Base-by-base conservation (phyloP, 2,888 invertebrate genomes). In the Hesperia comma region DNA sequence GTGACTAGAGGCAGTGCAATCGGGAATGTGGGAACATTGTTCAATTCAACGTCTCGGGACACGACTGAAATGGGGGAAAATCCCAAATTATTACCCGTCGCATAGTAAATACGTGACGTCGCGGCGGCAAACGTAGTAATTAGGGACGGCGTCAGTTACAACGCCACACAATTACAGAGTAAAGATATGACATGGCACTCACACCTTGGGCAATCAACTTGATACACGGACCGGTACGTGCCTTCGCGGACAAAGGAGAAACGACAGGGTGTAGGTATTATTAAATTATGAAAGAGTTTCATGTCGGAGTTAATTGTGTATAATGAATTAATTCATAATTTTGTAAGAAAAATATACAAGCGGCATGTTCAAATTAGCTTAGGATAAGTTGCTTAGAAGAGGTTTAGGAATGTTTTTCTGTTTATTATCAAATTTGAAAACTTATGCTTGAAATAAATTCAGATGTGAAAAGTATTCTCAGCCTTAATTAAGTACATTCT, bases 191-290 rank as follows among this genome's bases (percentile, higher is more conserved):
- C 81, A 80, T 80, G 81, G 79, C 79, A 83, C 81, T 78, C 76
- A 75, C 77, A 81, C 82, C 83, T 83, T 81, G 81, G 82, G 82
- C 81, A 84, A 85, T 84, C 83, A 84, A 85, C 79, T 79, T 82
- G 84, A 82, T 82, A 82, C 81, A 81, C 78, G 79, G 76, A 71
- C 75, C 73, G 33, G 80, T 79, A 82, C 83, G 82, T 82, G 85
- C 77, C 72, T 70, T 64, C 51, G 70, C 62, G 21, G 21, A 15
- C 54, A 33, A 21, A 32, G 33, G 33, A 54, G n/a, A 15, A 54
- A 14, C 53, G n/a, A 53, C 53, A 54, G 32, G 17, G 54, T 10
- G n/a, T n/a, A n/a, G n/a, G n/a, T 14, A 33, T 14, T 51, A 53
- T 26, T 26, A 26, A 26, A 26, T 26, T 26, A 26, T 26, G 26